Base-by-base conservation (phyloP, 2,797 vertebrate genomes). In the Botia almorhae region DNA sequence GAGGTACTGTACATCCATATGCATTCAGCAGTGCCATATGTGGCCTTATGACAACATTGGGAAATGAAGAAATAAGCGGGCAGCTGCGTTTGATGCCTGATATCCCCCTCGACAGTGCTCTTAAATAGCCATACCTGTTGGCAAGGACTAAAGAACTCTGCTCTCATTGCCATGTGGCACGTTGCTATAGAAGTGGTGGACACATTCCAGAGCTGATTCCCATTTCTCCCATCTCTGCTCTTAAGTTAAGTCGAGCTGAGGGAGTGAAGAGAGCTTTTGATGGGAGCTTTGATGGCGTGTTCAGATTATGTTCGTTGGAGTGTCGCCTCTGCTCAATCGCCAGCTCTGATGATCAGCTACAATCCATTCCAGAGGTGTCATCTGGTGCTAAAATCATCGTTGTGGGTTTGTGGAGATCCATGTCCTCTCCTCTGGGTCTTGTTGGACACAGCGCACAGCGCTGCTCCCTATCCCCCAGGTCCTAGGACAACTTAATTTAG, bases 111-210 rank as follows among this genome's bases (percentile, higher is more conserved):
- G 69, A 81, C 74, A 81, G 81, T 83, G 72, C 78, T 83, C 79
- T 80, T 80, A 86, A 85, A 84, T 86, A 86, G 81, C 79, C 23
- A 8, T 86, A 86, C 85, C 85, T 86, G 75, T 83, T 85, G 85
- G 83, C 83, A 86, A 86, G 76, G 79, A 79, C 85, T 76, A 63
- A 58, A 83, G 75, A 84, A 81, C 79, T 67, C 72, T 76, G 69
- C 72, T 80, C 74, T 76, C 65, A 60, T 33, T 76, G 13, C 58
- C 83, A 86, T 84, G 67, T 79, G 71, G 58, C 48, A 64, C 76
- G 80, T 71, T 64, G 69, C 74, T 65, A 33, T 56, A 65, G 53
- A 58, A 2, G 13, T 6, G 23, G 39, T 68, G 65, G 29, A 61
- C 17, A 17, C 56, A 73, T 80, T 73, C 78, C 61, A 56, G 26